These are phyloP conservation scores for Encarsia formosa DNA, from an alignment of 2,888 invertebrate genomes.

Conservation along the genomic window DNA sequence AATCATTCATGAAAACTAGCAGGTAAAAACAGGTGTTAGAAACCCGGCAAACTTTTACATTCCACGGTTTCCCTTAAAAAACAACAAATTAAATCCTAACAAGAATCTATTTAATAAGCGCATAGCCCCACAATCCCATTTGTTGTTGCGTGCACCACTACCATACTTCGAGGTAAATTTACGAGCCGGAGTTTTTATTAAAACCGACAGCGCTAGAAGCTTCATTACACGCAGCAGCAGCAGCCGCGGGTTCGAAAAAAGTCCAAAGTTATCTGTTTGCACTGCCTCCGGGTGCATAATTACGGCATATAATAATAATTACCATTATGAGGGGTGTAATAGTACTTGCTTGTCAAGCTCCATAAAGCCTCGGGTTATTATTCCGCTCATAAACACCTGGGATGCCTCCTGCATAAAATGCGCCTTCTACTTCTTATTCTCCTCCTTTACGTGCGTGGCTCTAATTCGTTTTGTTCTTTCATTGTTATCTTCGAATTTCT, in stretches of 20 bases:
- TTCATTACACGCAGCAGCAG: too few relatives aligned
- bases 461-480: constrained; percentile 22
- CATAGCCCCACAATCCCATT: too few relatives aligned
- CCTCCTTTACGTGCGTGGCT: constrained; percentile 9
- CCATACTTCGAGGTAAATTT: constrained; percentile 18
- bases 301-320: constrained; percentile 38
- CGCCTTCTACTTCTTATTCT: constrained; percentile 15
- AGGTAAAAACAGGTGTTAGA: too few relatives aligned
- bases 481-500: constrained; percentile 22
- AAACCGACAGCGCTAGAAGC: constrained; percentile 11
- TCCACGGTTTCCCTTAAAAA: too few relatives aligned
- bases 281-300: constrained; percentile 31
- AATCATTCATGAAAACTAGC: too few relatives aligned
- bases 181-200: constrained; percentile 18
- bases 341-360: constrained; percentile 39
- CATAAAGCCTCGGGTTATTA: constrained; percentile 42
- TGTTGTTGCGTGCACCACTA: constrained; percentile 3
- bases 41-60: too few relatives aligned
- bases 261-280: constrained; percentile 18
- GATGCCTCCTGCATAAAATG: constrained; percentile 21
- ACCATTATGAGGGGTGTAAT: constrained; percentile 38
- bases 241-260: constrained; percentile 10
- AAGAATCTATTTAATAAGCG: constrained; percentile 6
- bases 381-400: constrained; percentile 43
- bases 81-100: not conserved